Percentiles rank a stretch among this genome's conserved stretches.
These are phyloP conservation scores for Megaptera novaeangliae DNA, from an alignment of 2,113 vertebrate species.

Conservation along the genomic window DNA sequence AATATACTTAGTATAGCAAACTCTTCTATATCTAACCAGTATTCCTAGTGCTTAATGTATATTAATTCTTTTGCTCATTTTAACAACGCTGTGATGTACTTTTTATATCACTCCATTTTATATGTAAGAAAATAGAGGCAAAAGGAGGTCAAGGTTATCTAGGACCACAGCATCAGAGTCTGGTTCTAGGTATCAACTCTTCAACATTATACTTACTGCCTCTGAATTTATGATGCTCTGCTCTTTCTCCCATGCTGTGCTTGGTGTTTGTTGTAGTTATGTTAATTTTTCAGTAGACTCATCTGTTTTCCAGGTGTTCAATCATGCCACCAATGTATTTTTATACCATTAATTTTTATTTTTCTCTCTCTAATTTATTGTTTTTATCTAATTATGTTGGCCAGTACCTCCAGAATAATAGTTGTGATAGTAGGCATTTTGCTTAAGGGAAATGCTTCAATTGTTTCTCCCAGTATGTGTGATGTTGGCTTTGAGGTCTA, in stretches of 20 bases:
- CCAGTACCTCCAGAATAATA: background rate
- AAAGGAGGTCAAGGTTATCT: background rate
- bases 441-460: rapidly evolving
- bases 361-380: background rate
- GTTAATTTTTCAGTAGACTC: background rate
- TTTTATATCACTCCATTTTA: background rate
- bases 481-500: background rate
- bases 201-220: background rate
- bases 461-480: background rate
- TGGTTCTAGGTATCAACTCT: background rate
- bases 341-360: background rate
- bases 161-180: background rate
- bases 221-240: background rate
- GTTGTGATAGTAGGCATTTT: background rate
- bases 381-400: background rate
- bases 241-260: background rate
- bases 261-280: background rate
- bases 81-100: background rate
- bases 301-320: background rate
- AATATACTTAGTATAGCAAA: background rate
- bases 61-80: background rate
- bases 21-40: background rate
- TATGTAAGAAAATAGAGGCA: background rate
- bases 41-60: background rate
- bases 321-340: background rate